These are phyloP conservation scores for Drosophila aldrichi DNA, from an alignment of 2,888 invertebrate genomes.

Conservation along the genomic window DNA sequence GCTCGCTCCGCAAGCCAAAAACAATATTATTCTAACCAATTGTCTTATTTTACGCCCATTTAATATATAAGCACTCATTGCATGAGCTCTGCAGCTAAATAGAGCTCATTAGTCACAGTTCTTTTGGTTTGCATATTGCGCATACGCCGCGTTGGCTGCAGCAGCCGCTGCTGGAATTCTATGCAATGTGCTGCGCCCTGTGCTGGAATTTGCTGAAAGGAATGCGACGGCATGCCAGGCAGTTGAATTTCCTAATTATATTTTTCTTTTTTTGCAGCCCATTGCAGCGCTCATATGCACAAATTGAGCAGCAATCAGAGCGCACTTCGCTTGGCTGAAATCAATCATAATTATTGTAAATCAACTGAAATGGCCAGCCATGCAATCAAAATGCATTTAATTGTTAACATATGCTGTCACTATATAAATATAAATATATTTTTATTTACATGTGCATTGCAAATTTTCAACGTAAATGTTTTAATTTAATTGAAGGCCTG, in stretches of 20 bases:
- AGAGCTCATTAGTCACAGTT: conserved; percentile 27
- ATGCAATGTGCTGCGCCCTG: conserved; percentile 3
- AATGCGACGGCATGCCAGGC: conserved; percentile 22
- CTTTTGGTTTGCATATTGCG: conserved; percentile 19
- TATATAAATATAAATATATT: not conserved
- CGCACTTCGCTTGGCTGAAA: conserved; percentile 21
- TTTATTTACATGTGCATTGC: not conserved
- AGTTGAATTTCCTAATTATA: conserved; percentile 35
- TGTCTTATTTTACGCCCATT: conserved; percentile 3
- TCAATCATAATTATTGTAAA: conserved; percentile 45
- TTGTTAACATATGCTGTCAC: conserved; percentile 12
- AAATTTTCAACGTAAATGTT: conserved; percentile 40
- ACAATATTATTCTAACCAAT: not conserved
- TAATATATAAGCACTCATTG: not conserved
- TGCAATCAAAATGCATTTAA: conserved; percentile 15
- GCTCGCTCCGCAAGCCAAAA: not conserved
- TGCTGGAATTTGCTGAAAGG: conserved; percentile 17
- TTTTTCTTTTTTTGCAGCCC: conserved; percentile 32
- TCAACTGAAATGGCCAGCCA: conserved; percentile 33
- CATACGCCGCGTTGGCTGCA: conserved; percentile 30
- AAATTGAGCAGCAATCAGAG: conserved; percentile 19
- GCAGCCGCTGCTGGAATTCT: conserved; percentile 4
- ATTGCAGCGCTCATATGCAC: conserved; percentile 11
- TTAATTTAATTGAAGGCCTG: conserved; percentile 55
- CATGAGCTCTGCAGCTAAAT: not conserved